Base-by-base conservation (phyloP, 2,797 vertebrate genomes). In the Spatula clypeata region DNA sequence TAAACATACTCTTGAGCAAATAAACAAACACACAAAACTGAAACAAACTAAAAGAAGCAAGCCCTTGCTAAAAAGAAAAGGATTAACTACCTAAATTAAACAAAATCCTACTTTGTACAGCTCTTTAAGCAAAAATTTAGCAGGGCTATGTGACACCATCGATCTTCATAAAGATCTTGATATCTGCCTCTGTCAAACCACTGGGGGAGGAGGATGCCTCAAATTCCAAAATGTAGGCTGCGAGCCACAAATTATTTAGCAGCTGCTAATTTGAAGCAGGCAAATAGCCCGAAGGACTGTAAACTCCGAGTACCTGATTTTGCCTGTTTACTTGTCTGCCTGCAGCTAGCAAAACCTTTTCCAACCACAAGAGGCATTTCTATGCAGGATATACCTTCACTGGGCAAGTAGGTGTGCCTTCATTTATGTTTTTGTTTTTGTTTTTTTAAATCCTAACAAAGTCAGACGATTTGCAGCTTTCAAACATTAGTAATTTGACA, bases 121-220 rank as follows among this genome's bases (percentile, higher is more conserved):
- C 9, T 26, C 19, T 51, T 36, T 29, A 47, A 76, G 26, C 3
- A 86, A 77, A 73, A 79, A 2, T 9, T 40, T 54, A 27, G 53
- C n/a, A 40, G 38, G 15, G 20, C 17, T 60, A 11, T 17, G 6
- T 20, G n/a, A 64, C 36, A 42, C 14, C n/a, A n/a, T 29, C 5
- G 27, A 62, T 29, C 29, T 31, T 49, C 42, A 32, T 21, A 20
- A 14, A 60, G 34, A 18, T 42, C 65, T 79, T 45, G 11, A 58
- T 7, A 40, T 17, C 16, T 76, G 9, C 5, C 5, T 58, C 53
- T 70, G 17, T 47, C 32, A 80, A 24, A 64, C 6, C 0, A 0
- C 20, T 26, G 8, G 12, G n/a, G 19, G 8, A 76, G 42, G 9
- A 31, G 15, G 9, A 31, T 53, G 36, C 49, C 32, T 71, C 60